Base-by-base conservation (phyloP, 2,888 invertebrate genomes). In the Pristionchus fissidentatus region DNA sequence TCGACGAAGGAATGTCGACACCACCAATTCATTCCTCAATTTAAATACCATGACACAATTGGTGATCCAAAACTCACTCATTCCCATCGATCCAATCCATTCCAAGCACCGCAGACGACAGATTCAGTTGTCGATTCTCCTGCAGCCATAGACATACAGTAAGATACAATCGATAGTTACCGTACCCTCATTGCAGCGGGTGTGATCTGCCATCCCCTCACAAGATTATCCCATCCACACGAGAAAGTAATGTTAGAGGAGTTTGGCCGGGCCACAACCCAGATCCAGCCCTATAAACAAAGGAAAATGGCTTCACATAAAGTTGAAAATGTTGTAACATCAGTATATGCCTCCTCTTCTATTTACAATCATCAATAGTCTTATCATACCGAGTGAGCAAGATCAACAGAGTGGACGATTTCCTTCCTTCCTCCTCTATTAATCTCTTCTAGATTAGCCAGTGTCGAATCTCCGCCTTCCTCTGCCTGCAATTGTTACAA, bases 151-250 rank as follows among this genome's bases (percentile, higher is more conserved):
- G n/a, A 8, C 62, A 19, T 49, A 49, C 19, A 49, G 13, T 19
- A 49, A 19, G 19, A 19, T 15, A 49, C 49, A 19, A 49, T 49
- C 19, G 49, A 19, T 49, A 49, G n/a, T 15, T 60, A 19, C n/a
- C 15, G 7, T 49, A 78, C 78, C 78, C 38, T 15, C 60, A 81
- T 41, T 10, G n/a, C 19, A 29, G 80, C 1, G 5, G 80, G 80
- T 32, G 80, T 60, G 19, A 81, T 60, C 60, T 81, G 38, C 80
- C 80, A 81, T 81, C 62, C 26, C 62, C 46, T 81, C 43, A 81
- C 80, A 35, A 41, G 1, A 46, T 46, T 32, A 62, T 81, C 80
- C 80, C 80, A 81, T 60, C 60, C 80, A 62, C 43, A 60, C 13
- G 80, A 60, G 26, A 43, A 62, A 22, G 35, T 43, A 19, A 43